phyloP scores from a whole-genome alignment of 2,113 vertebrate species.

The Acanthochromis polyacanthus region DNA sequence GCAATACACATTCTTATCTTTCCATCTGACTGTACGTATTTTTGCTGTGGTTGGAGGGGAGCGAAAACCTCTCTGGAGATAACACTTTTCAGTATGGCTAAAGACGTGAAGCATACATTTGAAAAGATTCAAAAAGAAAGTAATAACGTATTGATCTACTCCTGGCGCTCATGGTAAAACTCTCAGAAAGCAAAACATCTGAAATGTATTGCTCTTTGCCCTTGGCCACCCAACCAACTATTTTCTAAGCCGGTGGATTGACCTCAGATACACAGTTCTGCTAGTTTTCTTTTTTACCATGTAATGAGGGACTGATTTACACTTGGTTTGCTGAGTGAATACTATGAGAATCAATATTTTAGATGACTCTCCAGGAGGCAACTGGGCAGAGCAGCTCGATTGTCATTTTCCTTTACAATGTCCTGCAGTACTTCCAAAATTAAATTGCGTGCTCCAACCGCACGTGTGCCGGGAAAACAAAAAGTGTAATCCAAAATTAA shows the following conservation, averaged over 20 bases:
- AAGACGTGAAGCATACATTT: constrained; percentile 3
- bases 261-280: constrained; percentile 4
- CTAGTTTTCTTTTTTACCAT: background rate
- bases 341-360: background rate
- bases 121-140: constrained; percentile 13
- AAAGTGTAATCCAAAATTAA: no score
- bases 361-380: constrained; percentile 1
- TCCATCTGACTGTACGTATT: constrained; percentile 14
- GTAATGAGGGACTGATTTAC: background rate
- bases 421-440: background rate
- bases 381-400: background rate
- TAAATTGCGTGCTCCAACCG: no score
- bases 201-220: background rate
- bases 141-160: constrained; percentile 8
- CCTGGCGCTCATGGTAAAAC: background rate
- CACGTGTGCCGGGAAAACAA: no score
- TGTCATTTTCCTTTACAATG: background rate
- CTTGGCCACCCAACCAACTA: background rate
- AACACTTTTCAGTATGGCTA: background rate
- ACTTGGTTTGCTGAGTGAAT: constrained; percentile 1
- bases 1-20: constrained; percentile 24
- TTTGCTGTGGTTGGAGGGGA: constrained; percentile 13
- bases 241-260: background rate
- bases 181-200: constrained; percentile 6
- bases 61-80: background rate